phyloP scores from a whole-genome alignment of 2,888 invertebrate species.

The Anoncus sp. region DNA sequence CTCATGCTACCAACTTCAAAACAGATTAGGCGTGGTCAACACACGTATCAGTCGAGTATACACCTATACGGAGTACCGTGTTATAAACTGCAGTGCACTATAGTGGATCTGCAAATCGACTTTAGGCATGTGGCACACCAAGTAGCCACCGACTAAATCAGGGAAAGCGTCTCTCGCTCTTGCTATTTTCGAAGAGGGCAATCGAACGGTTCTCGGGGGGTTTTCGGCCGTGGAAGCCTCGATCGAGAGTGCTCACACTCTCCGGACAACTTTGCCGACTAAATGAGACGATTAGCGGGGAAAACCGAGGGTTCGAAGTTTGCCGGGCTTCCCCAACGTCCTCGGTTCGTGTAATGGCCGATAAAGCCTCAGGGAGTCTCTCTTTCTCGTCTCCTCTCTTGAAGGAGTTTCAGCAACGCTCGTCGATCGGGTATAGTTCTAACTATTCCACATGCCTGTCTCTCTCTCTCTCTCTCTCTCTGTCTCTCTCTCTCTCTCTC shows the following conservation, averaged over 20 bases:
- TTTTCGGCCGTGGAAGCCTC: conserved; percentile 38
- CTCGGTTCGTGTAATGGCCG: conserved; percentile 45
- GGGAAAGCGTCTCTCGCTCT: conserved; percentile 36
- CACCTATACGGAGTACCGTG: conserved; percentile 15
- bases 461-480: neutral
- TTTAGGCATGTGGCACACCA: conserved; percentile 17
- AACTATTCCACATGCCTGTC: conserved; percentile 19
- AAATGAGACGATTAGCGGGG: conserved; percentile 61
- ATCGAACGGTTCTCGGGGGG: conserved; percentile 32
- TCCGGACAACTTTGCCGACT: conserved; percentile 49
- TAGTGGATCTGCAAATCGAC: conserved; percentile 24
- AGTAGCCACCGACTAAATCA: conserved; percentile 29
- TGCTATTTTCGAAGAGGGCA: conserved; percentile 48
- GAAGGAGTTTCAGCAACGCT: conserved; percentile 26
- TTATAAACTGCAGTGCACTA: conserved; percentile 9
- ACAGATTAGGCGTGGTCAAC: conserved; percentile 48
- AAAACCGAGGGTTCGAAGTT: conserved; percentile 60
- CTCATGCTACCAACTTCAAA: conserved; percentile 32
- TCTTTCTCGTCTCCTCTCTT: conserved; percentile 8
- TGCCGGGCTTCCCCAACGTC: conserved; percentile 46
- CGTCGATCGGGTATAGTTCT: conserved; percentile 28
- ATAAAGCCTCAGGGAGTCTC: conserved; percentile 43
- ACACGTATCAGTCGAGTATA: conserved; percentile 39
- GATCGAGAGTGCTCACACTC: conserved; percentile 50
- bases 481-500: neutral